Conservation (phyloP, 1,140 invertebrate species). For the Acromyrmex charruanus region DNA sequence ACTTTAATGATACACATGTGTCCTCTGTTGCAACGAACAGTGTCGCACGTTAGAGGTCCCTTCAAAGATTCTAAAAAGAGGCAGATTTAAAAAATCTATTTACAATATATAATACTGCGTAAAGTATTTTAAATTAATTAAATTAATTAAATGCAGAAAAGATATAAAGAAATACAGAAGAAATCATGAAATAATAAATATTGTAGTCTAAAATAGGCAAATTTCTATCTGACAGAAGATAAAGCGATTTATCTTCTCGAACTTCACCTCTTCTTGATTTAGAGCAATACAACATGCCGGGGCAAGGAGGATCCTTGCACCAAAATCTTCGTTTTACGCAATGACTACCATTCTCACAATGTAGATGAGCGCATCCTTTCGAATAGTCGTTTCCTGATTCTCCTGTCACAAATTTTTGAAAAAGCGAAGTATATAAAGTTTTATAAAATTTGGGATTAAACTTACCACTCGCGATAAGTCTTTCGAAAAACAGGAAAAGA, state of each 20-base stretch:
- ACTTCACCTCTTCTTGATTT: conserved; percentile 75
- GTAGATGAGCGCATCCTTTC: conserved; percentile 69
- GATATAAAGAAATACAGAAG: not conserved
- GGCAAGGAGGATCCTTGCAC: conserved; percentile 78
- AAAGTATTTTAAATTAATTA: not conserved
- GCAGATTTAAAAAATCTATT: not conserved
- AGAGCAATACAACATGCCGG: conserved; percentile 79
- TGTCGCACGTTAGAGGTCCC: conserved; percentile 77
- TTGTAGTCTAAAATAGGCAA: not conserved
- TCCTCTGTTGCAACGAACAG: conserved; percentile 75
- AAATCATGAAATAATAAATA: not conserved
- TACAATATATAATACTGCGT: not conserved
- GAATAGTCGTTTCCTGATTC: conserved; percentile 35
- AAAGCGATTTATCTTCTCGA: not conserved
- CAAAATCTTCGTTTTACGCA: conserved; percentile 80
- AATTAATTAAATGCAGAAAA: not conserved
- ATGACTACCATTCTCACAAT: conserved; percentile 68
- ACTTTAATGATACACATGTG: conserved; percentile 75
- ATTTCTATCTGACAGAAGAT: not conserved
- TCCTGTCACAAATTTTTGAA: not conserved
- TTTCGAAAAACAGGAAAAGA: not conserved
- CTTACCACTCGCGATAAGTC: conserved; percentile 15
- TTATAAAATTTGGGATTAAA: not conserved
- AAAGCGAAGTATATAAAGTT: not conserved
- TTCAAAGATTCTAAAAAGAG: conserved; percentile 76